These are phyloP conservation scores for Catocala sponsa DNA, from an alignment of 2,888 invertebrate genomes.

Conservation along the genomic window DNA sequence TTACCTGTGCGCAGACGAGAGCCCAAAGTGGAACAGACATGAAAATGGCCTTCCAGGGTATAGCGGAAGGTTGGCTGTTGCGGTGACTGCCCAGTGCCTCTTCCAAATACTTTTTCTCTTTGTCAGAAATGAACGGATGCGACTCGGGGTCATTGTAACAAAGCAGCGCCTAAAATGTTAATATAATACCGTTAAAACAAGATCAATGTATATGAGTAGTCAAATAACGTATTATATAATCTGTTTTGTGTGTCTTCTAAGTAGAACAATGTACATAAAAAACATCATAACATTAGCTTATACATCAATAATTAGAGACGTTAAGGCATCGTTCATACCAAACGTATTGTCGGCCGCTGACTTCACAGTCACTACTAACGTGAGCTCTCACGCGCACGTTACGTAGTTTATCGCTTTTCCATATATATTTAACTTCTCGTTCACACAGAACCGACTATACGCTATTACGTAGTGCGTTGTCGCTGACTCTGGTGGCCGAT, in stretches of 20 bases:
- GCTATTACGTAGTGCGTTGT: too few relatives aligned
- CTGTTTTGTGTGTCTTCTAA: background rate
- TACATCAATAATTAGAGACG: too few relatives aligned
- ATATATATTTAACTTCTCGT: too few relatives aligned
- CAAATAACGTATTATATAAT: background rate
- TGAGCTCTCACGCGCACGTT: too few relatives aligned
- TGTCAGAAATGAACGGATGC: slow-evolving; percentile 92
- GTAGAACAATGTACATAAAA: background rate
- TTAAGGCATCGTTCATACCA: too few relatives aligned
- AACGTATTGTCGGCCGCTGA: too few relatives aligned
- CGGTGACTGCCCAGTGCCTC: slow-evolving; percentile 89
- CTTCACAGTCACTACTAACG: too few relatives aligned
- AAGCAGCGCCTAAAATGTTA: slow-evolving; percentile 82
- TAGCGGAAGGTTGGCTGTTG: slow-evolving; percentile 86
- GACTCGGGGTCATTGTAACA: slow-evolving; percentile 91
- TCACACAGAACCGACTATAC: too few relatives aligned
- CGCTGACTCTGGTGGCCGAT: too few relatives aligned
- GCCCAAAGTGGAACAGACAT: slow-evolving; percentile 92
- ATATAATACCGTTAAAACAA: slow-evolving; percentile 14
- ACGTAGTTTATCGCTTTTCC: too few relatives aligned
- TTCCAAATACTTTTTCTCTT: slow-evolving; percentile 90
- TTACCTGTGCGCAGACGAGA: slow-evolving; percentile 91
- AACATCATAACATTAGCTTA: too few relatives aligned
- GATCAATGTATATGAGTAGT: background rate
- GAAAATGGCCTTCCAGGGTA: slow-evolving; percentile 92